A percentile compares a stretch with the other conserved stretches of the same genome.
Conservation (phyloP, 2,888 invertebrate species). For the Caenorhabditis afra region DNA sequence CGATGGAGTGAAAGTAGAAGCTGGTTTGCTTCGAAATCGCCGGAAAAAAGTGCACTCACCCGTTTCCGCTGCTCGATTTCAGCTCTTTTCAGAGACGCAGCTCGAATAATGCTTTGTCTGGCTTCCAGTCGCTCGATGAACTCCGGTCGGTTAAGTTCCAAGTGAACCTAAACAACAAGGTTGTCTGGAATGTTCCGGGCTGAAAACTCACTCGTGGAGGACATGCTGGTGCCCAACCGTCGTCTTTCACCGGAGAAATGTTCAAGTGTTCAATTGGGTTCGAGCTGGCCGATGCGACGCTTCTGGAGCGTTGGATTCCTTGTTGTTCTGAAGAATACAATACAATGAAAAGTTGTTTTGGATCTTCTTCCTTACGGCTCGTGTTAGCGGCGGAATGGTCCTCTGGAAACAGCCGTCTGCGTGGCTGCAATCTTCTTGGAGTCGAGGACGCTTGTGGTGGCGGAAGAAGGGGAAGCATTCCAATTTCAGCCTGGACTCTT, state of each 20-base stretch:
- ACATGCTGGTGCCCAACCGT: slow-evolving; percentile 31
- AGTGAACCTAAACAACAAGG: slow-evolving; percentile 3
- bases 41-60: slow-evolving; percentile 21
- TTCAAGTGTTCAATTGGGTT: slow-evolving; percentile 51
- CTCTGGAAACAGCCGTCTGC: slow-evolving; percentile 37
- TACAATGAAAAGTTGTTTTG: background rate
- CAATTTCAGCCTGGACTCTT: background rate
- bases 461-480: background rate
- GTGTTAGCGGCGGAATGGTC: too few species aligned
- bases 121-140: slow-evolving; percentile 53
- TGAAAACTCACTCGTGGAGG: slow-evolving; percentile 37
- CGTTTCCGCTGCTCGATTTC: slow-evolving; percentile 50
- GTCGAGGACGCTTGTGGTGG: background rate
- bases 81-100: slow-evolving; percentile 39
- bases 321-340: background rate
- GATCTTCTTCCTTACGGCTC: slow-evolving; percentile 7
- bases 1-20: too few species aligned
- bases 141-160: slow-evolving; percentile 55
- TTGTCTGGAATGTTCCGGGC: background rate
- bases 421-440: slow-evolving; percentile 27
- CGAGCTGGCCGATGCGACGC: slow-evolving; percentile 2
- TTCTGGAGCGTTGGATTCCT: slow-evolving; percentile 15
- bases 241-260: slow-evolving; percentile 53
- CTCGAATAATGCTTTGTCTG: slow-evolving; percentile 45
- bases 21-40: background rate